Evolutionary conservation across 2,888 invertebrate genomes (phyloP).

Genomic region (Chrysolina americana): DNA sequence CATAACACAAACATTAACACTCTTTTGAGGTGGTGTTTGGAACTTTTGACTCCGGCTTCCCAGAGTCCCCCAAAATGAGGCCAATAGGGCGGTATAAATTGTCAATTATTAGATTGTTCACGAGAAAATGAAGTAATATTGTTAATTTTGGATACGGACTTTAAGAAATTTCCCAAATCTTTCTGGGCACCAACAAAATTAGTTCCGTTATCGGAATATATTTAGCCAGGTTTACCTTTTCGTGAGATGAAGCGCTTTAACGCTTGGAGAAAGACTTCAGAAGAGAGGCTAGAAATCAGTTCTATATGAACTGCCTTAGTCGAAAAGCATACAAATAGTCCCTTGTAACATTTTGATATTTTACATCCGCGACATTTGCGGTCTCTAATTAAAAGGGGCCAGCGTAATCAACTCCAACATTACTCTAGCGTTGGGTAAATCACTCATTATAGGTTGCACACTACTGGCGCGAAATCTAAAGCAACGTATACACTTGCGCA

Average conservation of each 20-base stretch:
- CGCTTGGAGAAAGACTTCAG: slow-evolving; percentile 48
- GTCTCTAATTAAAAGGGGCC: slow-evolving; percentile 34
- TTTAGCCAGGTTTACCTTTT: slow-evolving; percentile 41
- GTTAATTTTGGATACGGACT: not conserved
- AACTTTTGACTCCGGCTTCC: slow-evolving; percentile 35
- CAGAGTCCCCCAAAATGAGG: no score
- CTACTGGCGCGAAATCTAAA: slow-evolving; percentile 27
- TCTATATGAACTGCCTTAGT: slow-evolving; percentile 50
- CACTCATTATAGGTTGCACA: slow-evolving; percentile 35
- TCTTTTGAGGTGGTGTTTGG: slow-evolving; percentile 33
- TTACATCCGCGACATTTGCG: slow-evolving; percentile 29
- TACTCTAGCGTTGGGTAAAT: slow-evolving; percentile 35
- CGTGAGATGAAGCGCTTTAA: slow-evolving; percentile 48
- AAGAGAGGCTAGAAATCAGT: slow-evolving; percentile 42
- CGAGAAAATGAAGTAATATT: not conserved
- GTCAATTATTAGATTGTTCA: slow-evolving; percentile 18
- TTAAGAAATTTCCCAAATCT: slow-evolving; percentile 24
- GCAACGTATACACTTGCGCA: slow-evolving; percentile 35
- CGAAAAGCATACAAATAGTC: slow-evolving; percentile 36
- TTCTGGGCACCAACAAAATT: slow-evolving; percentile 36
- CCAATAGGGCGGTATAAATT: slow-evolving; percentile 38
- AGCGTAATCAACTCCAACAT: no score
- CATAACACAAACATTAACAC: slow-evolving; percentile 36
- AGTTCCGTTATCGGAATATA: slow-evolving; percentile 46
- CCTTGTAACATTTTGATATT: slow-evolving; percentile 37